These are phyloP conservation scores for Ceratothoa steindachneri DNA, from an alignment of 2,888 invertebrate genomes.

Conservation along the genomic window DNA sequence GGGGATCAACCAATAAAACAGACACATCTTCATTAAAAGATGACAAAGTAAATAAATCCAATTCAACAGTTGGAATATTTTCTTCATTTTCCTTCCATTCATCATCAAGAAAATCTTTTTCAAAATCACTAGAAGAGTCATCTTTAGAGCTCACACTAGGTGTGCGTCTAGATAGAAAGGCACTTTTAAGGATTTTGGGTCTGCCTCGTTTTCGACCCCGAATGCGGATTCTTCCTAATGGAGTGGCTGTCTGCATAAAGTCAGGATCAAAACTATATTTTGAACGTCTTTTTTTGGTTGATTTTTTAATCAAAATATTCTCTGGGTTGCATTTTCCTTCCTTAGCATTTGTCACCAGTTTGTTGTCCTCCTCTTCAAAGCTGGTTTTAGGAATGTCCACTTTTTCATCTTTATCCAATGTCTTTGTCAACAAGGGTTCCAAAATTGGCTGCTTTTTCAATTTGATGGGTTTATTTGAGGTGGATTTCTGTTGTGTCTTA, in stretches of 20 bases:
- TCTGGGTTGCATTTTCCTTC: too few species aligned
- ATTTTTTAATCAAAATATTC: too few species aligned
- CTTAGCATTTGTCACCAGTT: neutral
- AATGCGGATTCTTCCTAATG: neutral
- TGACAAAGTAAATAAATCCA: slow-evolving; percentile 41
- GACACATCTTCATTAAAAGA: slow-evolving; percentile 35
- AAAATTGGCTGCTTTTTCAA: neutral
- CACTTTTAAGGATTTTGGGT: neutral
- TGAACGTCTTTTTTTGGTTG: too few species aligned
- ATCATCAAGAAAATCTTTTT: neutral
- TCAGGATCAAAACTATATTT: too few species aligned
- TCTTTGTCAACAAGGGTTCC: neutral
- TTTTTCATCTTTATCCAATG: neutral
- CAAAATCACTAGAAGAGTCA: neutral
- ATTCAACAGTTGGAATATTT: slow-evolving; percentile 40
- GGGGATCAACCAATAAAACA: slow-evolving; percentile 35
- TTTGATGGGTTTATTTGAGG: too few species aligned
- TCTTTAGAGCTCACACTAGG: neutral
- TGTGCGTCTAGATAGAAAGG: neutral
- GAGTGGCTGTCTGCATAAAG: too few species aligned
- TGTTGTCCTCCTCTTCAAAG: neutral
- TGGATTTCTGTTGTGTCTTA: too few species aligned
- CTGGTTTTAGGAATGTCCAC: neutral
- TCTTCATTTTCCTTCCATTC: slow-evolving; percentile 23
- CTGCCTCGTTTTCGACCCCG: neutral